These are phyloP conservation scores for Caradrina kadenii DNA, from an alignment of 2,888 invertebrate species.

Conservation along the genomic window DNA sequence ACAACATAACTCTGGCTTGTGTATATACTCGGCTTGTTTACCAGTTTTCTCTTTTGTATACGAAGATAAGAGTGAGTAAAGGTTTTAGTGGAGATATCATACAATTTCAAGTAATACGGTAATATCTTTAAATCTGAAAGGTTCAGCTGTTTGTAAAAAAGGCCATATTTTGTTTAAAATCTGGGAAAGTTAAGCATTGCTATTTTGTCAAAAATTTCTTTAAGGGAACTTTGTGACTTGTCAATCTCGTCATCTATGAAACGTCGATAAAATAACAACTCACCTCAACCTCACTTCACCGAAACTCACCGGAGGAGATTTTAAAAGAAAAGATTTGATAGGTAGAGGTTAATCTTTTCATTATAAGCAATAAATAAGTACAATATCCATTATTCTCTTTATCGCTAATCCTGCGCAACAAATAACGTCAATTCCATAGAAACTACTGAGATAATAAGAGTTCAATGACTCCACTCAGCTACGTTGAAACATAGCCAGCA, in stretches of 20 bases:
- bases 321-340: no score
- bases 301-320: no score
- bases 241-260: no score
- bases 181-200: no score
- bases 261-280: no score
- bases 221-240: no score
- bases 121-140: no score
- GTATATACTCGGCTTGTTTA: slow-evolving; percentile 54
- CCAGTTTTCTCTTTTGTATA: slow-evolving; percentile 58
- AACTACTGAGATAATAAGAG: slow-evolving; percentile 45
- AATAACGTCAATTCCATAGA: slow-evolving; percentile 33
- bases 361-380: slow-evolving; percentile 1
- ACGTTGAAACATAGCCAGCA: slow-evolving; percentile 34
- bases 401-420: slow-evolving; percentile 23
- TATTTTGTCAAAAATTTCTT: no score
- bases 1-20: slow-evolving; percentile 62
- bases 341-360: not conserved
- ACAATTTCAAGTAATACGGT: not conserved
- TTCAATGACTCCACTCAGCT: slow-evolving; percentile 44
- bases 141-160: no score
- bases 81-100: not conserved
- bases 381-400: slow-evolving; percentile 8
- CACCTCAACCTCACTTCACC: no score
- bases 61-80: slow-evolving; percentile 21
- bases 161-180: no score